Evolutionary conservation across 2,888 invertebrate species (phyloP), one percentile per base, ranked within the genome.

Genomic region (Isotomurus palustris): DNA sequence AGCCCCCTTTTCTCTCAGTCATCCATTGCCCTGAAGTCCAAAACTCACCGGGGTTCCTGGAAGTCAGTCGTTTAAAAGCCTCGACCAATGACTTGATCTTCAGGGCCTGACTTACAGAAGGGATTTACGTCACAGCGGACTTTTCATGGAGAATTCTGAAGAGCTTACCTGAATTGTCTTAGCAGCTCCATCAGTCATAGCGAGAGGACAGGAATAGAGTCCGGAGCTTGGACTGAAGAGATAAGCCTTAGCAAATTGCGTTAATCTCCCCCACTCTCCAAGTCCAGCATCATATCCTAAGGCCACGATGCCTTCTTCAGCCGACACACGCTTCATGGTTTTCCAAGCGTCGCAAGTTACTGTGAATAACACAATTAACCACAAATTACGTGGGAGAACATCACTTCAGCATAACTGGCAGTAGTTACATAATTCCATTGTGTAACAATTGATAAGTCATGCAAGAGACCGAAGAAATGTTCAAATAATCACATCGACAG

Each of bases 1-100:
- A 80, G 2, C 81, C 81, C 29, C 81, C 81, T 63, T 73, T 72
- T 62, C 77, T 75, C 67, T 82, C 81, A 1, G 81, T 82, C 81
- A 81, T 81, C 81, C 81, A 81, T 70, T 81, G 81, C 1, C 81
- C 81, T 53, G 79, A 79, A n/a, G 81, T 81, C 81, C 81, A 81
- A 65, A 81, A 80, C 32, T 71, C 62, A 3, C 67, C 45, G 0
- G 79, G 78, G 68, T 78, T 73, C 32, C 78, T 70, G 8, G 74
- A 74, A 1, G 74, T 78, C 27, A 80, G 71, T 19, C 73, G 71
- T 6, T 66, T 14, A 52, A 57, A 73, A 5, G 72, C 70, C 10
- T 61, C 51, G 12, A 63, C 45, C 54, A 73, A 59, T 29, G 69
- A 52, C 8, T 38, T 40, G 10, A 62, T 51, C 6, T 62, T 67